Evolutionary conservation across 1,140 invertebrate genomes (phyloP), one percentile per base, ranked within the genome.

Genomic region (Drosophila insularis): DNA sequence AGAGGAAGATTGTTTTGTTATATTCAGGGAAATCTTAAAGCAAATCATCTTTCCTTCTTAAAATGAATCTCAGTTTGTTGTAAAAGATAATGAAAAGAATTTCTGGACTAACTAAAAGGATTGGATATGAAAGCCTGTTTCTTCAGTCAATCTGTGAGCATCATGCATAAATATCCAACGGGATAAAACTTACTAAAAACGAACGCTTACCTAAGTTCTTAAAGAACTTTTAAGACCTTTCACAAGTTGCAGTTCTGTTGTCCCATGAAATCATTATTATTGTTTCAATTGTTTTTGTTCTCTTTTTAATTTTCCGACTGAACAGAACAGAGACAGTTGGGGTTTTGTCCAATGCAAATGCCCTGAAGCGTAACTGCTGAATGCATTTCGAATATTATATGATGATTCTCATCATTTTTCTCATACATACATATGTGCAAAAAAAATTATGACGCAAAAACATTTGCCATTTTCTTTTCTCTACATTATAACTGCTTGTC

Each of bases 201-300:
- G n/a, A n/a, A n/a, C n/a, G n/a, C n/a, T n/a, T n/a, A n/a, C n/a
- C n/a, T n/a, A n/a, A n/a, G n/a, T n/a, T n/a, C n/a, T 37, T 37
- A 11, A 37, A 37, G 2, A 27, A 27, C 27, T 13, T 37, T 11
- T 13, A 10, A 37, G 35, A 37, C 35, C 11, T 37, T 13, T 37
- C 32, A 37, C 10, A 37, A 2, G 11, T 37, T 37, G 11, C 3
- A 37, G 13, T 11, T 63, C 27, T 37, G 19, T 21, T 50, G 8
- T 31, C 35, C 71, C 71, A 66, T 60, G 54, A 50, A 70, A 76
- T 64, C 40, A 71, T 77, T 60, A 40, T 69, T 60, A 76, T 46
- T 31, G 14, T 74, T 32, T 14, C 50, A 31, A 37, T 58, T 68
- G 60, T 60, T 64, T 69, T 55, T 68, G 21, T 50, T 50, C 8